Evolutionary conservation across 2,797 vertebrate genomes (phyloP).

Genomic region (Chloroceryle inda): DNA sequence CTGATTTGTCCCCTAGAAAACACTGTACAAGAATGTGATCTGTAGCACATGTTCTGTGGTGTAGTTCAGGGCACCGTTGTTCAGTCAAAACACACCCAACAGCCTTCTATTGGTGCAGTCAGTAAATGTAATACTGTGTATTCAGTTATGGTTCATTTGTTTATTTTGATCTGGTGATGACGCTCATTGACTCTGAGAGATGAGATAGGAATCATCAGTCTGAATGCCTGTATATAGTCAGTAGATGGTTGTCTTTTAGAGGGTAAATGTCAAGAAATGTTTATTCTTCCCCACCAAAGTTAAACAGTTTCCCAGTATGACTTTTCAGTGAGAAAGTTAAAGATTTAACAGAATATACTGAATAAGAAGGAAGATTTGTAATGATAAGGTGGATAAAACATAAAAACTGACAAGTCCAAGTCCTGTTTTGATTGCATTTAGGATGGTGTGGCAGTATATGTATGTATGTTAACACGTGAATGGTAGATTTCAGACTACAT

Average conservation of each 20-base stretch:
- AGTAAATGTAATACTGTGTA: background rate
- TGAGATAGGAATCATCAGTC: background rate
- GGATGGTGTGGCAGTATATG: background rate
- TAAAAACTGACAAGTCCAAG: background rate
- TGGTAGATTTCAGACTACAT: background rate
- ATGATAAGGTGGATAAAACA: background rate
- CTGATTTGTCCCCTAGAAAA: background rate
- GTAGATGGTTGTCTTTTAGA: background rate
- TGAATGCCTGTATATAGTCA: background rate
- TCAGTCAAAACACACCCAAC: background rate
- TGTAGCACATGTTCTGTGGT: background rate
- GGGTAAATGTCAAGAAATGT: background rate
- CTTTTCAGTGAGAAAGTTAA: background rate
- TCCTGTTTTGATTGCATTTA: background rate
- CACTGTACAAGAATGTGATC: background rate
- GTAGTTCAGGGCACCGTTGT: background rate
- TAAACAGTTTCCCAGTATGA: background rate
- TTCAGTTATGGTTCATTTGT: background rate
- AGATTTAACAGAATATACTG: background rate
- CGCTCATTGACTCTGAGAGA: background rate
- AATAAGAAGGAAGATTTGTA: background rate
- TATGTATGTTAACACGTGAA: background rate
- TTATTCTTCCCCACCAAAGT: background rate
- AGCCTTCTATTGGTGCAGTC: background rate
- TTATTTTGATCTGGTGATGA: background rate